Base-by-base conservation (phyloP, 2,797 vertebrate species). In the Todus mexicanus region DNA sequence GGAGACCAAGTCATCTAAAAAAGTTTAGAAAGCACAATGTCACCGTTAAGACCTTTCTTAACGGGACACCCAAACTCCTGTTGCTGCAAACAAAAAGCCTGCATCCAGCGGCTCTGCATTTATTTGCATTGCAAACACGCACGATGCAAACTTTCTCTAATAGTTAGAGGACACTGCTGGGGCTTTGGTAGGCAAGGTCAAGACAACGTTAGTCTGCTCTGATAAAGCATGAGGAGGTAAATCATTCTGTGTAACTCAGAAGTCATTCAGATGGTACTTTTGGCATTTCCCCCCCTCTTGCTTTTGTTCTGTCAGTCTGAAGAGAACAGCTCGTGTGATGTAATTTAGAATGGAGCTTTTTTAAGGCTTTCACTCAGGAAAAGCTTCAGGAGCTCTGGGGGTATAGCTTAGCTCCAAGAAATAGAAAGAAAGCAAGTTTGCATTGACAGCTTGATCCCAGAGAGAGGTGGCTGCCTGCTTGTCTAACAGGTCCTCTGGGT, bases 251-350 rank as follows among this genome's bases (percentile, higher is more conserved):
- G 78, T 65, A 90, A 94, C 92, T 93, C 92, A 92, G 81, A 94
- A 97, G 94, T 94, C 93, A 92, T 89, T 97, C 90, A 95, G 93
- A 95, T 85, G 84, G 94, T 85, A 93, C 96, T 97, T 97, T 90
- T 81, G 94, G 95, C 97, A 93, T 96, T 66, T 15, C 33, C 14
- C 61, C 47, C 26, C 5, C 7, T 6, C 48, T 3, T 2, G 81
- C 96, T 97, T 98, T 97, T 97, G 96, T 97, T 97, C 96, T 97
- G 97, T 97, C 97, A 98, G 94, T 95, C 94, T 97, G 94, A 97
- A 96, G 93, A 97, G 95, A 89, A 95, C 84, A 68, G 93, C 71
- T 93, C 70, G 16, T 96, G 92, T 96, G 96, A 96, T 97, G 96
- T 96, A 96, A 97, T 97, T 98, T 97, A 97, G 97, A 96, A 95